phyloP scores from a whole-genome alignment of 2,113 vertebrate genomes.

The Neolamprologus sp. region DNA sequence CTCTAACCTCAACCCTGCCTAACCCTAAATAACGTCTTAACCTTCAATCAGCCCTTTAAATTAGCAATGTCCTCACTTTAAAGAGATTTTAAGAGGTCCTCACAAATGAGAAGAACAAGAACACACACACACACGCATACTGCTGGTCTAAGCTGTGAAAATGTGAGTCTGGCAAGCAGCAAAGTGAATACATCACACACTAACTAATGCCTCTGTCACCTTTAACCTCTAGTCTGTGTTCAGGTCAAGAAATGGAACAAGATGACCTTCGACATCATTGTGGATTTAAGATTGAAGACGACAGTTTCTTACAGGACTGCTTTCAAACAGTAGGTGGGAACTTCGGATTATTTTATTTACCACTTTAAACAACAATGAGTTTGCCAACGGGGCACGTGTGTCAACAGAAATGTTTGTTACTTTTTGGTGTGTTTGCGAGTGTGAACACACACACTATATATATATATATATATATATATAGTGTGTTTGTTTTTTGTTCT shows the following conservation, averaged over 20 bases:
- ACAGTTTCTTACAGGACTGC: background rate
- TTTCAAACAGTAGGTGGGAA: background rate
- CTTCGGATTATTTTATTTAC: background rate
- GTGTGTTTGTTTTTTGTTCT: background rate
- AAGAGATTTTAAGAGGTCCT: background rate
- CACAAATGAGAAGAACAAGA: background rate
- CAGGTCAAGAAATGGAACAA: background rate
- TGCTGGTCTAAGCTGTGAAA: background rate
- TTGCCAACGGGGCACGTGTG: background rate
- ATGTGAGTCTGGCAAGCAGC: background rate
- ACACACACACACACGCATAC: background rate
- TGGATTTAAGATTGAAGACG: background rate
- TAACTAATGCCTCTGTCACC: background rate
- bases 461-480: accelerated
- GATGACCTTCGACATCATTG: background rate
- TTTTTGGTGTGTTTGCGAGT: accelerated
- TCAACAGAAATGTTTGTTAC: background rate
- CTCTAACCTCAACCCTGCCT: background rate
- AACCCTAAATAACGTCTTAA: background rate
- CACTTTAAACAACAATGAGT: background rate
- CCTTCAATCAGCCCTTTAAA: background rate
- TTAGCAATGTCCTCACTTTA: background rate
- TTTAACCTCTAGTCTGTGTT: background rate
- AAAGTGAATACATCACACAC: background rate
- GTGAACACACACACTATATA: background rate